These are phyloP conservation scores for Noctua pronuba DNA, from an alignment of 2,888 invertebrate species.

Conservation along the genomic window DNA sequence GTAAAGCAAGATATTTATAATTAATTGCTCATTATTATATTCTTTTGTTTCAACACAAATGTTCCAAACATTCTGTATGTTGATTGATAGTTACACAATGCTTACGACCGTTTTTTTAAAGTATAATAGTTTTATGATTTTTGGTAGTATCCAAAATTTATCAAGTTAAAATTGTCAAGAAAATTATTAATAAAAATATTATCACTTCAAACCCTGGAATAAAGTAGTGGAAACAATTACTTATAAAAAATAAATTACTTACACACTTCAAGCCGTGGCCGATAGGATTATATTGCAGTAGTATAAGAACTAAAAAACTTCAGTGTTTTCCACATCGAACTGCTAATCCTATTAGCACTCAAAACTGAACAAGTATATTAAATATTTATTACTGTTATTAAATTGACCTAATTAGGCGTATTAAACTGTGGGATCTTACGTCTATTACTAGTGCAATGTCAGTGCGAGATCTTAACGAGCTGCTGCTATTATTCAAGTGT, in stretches of 20 bases:
- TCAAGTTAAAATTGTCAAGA: neutral
- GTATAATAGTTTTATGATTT: neutral
- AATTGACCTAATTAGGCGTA: constrained; percentile 4
- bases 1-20: too few relatives aligned
- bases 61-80: too few relatives aligned
- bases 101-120: too few relatives aligned
- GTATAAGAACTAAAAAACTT: neutral
- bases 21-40: too few relatives aligned
- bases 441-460: neutral
- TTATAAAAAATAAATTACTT: neutral
- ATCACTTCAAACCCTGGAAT: neutral
- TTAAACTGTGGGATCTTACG: neutral
- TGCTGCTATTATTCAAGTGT: neutral
- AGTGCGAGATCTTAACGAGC: neutral
- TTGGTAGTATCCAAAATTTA: neutral
- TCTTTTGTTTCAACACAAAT: too few relatives aligned
- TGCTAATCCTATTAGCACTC: neutral
- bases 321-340: neutral
- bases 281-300: neutral
- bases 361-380: neutral
- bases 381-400: neutral
- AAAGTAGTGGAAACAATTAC: neutral
- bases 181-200: neutral
- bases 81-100: too few relatives aligned
- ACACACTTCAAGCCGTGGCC: neutral